A percentile compares a stretch with the other conserved stretches of the same genome.
These are phyloP conservation scores for Oenanthe melanoleuca DNA, from an alignment of 2,113 vertebrate genomes.

Conservation along the genomic window DNA sequence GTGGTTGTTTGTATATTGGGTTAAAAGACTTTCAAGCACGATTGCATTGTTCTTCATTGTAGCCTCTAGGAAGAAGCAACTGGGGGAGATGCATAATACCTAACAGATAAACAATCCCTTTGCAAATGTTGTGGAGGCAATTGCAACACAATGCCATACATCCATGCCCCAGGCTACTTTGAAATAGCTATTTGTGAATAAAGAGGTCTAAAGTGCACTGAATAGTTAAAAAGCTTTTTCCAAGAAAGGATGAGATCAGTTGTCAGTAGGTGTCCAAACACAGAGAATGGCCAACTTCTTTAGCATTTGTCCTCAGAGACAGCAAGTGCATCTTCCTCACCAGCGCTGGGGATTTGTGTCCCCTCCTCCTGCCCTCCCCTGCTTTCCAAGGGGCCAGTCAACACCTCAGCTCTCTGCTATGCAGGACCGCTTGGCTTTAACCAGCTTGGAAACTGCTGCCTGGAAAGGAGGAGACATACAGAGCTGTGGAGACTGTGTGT, in stretches of 20 bases:
- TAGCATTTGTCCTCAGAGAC: background rate
- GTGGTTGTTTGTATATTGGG: background rate
- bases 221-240: constrained; percentile 4
- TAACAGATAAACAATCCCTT: constrained; percentile 25
- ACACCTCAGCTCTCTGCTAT: background rate
- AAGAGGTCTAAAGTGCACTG: constrained; percentile 4
- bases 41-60: background rate
- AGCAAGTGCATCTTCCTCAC: background rate
- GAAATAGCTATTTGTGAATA: background rate
- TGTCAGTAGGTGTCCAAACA: constrained; percentile 18
- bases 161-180: background rate
- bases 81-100: background rate
- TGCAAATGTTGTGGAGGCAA: constrained; percentile 22
- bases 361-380: background rate
- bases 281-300: background rate
- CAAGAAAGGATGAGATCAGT: background rate
- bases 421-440: background rate
- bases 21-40: background rate
- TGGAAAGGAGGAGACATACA: background rate
- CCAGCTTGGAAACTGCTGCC: background rate
- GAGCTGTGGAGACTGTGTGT: fast-evolving
- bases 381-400: background rate
- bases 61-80: background rate
- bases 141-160: constrained; percentile 21
- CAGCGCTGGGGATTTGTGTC: background rate